These are phyloP conservation scores for Distichodus sexfasciatus DNA, from an alignment of 2,797 vertebrate genomes.

Conservation along the genomic window DNA sequence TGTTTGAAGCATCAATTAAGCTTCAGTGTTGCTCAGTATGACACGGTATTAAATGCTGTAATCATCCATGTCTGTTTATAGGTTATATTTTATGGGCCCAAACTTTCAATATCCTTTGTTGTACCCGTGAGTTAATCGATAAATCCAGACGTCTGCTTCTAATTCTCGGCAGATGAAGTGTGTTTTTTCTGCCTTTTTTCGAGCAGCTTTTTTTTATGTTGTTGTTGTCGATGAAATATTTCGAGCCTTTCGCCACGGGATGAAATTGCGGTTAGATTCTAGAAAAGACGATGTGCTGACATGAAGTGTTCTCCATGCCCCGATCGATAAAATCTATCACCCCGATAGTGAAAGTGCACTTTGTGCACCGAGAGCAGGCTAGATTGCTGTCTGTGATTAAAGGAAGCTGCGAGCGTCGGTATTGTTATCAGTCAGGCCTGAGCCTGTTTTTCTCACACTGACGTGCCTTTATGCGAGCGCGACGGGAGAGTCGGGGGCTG, in stretches of 20 bases:
- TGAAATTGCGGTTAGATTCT: slow-evolving; percentile 32
- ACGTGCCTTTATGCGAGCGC: slow-evolving; percentile 12
- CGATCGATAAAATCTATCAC: slow-evolving; percentile 37
- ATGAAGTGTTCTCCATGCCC: slow-evolving; percentile 20
- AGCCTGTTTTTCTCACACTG: slow-evolving; percentile 38
- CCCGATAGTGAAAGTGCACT: slow-evolving; percentile 27
- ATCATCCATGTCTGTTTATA: too few relatives aligned
- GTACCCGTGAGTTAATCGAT: too few relatives aligned
- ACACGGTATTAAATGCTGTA: too few relatives aligned
- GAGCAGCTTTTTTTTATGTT: background rate
- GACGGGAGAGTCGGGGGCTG: background rate
- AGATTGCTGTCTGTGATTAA: slow-evolving; percentile 47
- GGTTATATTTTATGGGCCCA: too few relatives aligned
- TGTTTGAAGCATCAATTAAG: too few relatives aligned
- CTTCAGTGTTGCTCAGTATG: too few relatives aligned
- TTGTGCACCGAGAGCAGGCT: slow-evolving; percentile 36
- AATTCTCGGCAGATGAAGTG: too few relatives aligned
- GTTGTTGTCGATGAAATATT: background rate
- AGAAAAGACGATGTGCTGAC: slow-evolving; percentile 28
- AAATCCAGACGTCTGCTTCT: too few relatives aligned
- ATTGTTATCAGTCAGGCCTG: slow-evolving; percentile 43
- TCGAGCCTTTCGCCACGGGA: background rate
- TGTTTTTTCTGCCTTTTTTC: too few relatives aligned
- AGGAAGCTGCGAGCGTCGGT: slow-evolving; percentile 41
- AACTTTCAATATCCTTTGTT: too few relatives aligned